Base-by-base conservation (phyloP, 1,140 invertebrate genomes). In the Leptinotarsa texana region DNA sequence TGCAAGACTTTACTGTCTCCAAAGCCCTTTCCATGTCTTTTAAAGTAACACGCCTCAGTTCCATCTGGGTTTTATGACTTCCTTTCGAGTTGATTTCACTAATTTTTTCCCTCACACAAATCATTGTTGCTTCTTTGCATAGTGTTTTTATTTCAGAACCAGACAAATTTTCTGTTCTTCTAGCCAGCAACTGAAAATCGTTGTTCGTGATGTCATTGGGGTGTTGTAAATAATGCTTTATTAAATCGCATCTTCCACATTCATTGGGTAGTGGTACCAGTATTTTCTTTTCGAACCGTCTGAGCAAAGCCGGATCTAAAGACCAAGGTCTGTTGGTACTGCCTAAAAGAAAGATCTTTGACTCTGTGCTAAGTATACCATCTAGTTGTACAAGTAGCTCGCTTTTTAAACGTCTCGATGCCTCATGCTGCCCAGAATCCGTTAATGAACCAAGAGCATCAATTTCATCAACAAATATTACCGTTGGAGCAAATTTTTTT, bases 391-490 rank as follows among this genome's bases (percentile, higher is more conserved):
- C 91, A 0, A 99, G 89, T 3, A 99, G 87, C 86, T 99, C 96
- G 24, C 96, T 93, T 87, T 96, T 97, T 17, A 99, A 92, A 74
- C 97, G 87, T 74, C 96, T 88, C 22, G 94, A 94, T 0, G 97
- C 96, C 85, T 99, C 98, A 79, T 98, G 96, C 84, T 97, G 95
- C 0, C 89, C 90, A 1, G 90, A 87, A 24, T 92, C 92, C 22
- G 93, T 85, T 72, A 90, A 90, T 0, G 93, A 92, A 5, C 94
- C 92, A 17, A 98, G 87, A 33, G 95, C 93, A 83, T 99, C 98
- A 67, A 99, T 92, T 87, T 99, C 98, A 84, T 99, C 98, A 49
- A 99, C 92, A 85, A 99, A 99, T 78, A 99, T 96, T 51, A 96
- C 96, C 2, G 95, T 94, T 0, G 98, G 98, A 1, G 96, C 92